Evolutionary conservation across 2,888 invertebrate genomes (phyloP).

Genomic region (Agonopterix heracliana): DNA sequence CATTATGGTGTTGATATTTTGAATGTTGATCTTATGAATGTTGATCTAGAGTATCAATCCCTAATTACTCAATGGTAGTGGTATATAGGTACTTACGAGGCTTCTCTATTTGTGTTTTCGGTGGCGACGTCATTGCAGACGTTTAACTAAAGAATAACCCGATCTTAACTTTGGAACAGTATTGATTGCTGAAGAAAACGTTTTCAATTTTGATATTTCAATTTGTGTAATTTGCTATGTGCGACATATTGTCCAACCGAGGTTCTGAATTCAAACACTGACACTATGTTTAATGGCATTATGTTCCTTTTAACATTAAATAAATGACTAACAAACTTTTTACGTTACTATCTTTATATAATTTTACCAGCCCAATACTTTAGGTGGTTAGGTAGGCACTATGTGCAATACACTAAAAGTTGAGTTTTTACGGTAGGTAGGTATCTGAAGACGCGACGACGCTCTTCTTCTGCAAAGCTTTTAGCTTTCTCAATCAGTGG

Average conservation of each 20-base stretch:
- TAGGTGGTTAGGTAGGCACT: too few relatives aligned
- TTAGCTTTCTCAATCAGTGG: too few relatives aligned
- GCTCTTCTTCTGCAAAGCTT: too few relatives aligned
- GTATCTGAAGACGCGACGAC: too few relatives aligned
- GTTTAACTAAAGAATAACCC: neutral
- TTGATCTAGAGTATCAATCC: too few relatives aligned
- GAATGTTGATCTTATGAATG: too few relatives aligned
- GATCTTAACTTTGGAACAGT: slow-evolving; percentile 3
- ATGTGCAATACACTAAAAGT: too few relatives aligned
- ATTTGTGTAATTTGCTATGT: slow-evolving; percentile 23
- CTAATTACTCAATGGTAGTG: too few relatives aligned
- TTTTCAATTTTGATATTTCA: slow-evolving; percentile 43
- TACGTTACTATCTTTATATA: too few relatives aligned
- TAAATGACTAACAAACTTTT: neutral
- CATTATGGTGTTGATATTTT: too few relatives aligned
- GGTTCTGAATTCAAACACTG: slow-evolving; percentile 40
- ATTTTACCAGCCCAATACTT: too few relatives aligned
- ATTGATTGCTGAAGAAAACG: slow-evolving; percentile 29
- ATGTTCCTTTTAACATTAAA: neutral
- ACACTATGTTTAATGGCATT: neutral
- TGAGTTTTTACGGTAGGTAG: too few relatives aligned
- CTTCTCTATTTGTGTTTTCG: slow-evolving; percentile 55
- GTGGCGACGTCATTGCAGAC: slow-evolving; percentile 43
- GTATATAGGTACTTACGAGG: slow-evolving; percentile 40
- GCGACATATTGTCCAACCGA: slow-evolving; percentile 29